A percentile compares a stretch with the other conserved stretches of the same genome.
Conservation (phyloP, 2,113 vertebrate genomes). For the Engraulis encrasicolus region DNA sequence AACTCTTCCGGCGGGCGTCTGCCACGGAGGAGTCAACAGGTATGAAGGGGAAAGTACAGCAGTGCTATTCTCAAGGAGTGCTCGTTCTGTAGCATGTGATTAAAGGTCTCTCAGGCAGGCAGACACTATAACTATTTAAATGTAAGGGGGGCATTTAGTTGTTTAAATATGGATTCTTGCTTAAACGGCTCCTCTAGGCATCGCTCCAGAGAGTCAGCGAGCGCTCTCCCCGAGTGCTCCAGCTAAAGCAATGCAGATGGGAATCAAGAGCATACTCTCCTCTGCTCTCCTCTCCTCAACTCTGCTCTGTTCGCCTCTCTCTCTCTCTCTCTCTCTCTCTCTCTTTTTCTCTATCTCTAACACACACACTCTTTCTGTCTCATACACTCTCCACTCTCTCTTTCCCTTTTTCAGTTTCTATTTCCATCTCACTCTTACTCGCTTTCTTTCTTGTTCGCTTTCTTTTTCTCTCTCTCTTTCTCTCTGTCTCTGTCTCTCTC, state of each 20-base stretch:
- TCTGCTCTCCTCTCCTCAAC: background rate
- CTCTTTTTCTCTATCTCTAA: too few species aligned
- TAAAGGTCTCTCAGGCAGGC: conserved; percentile 43
- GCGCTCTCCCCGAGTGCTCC: conserved; percentile 68
- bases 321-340: too few species aligned
- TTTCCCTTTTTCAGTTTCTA: too few species aligned
- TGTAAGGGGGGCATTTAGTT: conserved; percentile 67
- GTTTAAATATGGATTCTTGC: conserved; percentile 76
- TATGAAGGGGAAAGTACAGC: background rate
- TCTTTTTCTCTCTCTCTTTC: too few species aligned
- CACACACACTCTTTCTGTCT: too few species aligned
- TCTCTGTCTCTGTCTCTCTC: too few species aligned
- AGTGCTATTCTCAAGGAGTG: conserved; percentile 41
- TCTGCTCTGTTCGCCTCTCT: background rate
- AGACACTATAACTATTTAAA: conserved; percentile 60
- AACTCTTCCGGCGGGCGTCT: background rate
- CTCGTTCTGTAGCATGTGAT: conserved; percentile 50
- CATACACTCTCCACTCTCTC: too few species aligned
- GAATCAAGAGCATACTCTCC: conserved; percentile 67
- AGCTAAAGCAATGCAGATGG: conserved; percentile 66
- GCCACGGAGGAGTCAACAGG: background rate
- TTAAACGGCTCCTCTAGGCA: conserved; percentile 75
- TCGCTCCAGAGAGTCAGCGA: conserved; percentile 71
- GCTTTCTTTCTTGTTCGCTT: too few species aligned
- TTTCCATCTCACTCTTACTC: too few species aligned